A percentile compares a stretch with the other conserved stretches of the same genome.
Evolutionary conservation across 2,113 vertebrate genomes (phyloP).

Genomic region (Rhea americana): DNA sequence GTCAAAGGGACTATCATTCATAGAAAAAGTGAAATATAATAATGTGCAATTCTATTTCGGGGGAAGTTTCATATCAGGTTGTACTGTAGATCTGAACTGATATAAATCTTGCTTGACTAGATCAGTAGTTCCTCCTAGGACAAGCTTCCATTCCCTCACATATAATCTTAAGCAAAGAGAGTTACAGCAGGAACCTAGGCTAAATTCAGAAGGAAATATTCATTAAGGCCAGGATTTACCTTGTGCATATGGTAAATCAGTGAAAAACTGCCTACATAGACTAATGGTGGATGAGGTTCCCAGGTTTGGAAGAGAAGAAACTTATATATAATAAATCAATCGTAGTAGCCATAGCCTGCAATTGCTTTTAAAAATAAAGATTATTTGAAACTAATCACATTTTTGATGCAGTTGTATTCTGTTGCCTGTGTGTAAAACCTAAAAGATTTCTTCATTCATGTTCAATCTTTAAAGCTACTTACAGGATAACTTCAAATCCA

Average conservation of each 20-base stretch:
- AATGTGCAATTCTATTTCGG: background rate
- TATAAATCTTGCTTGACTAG: background rate
- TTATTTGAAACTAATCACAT: background rate
- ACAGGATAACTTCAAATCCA: background rate
- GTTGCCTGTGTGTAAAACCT: background rate
- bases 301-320: background rate
- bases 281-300: background rate
- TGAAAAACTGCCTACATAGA: background rate
- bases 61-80: background rate
- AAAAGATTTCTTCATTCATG: background rate
- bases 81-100: background rate
- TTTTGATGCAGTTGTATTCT: background rate
- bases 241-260: background rate
- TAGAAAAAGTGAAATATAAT: background rate
- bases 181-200: background rate
- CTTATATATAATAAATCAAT: background rate
- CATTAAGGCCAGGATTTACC: background rate
- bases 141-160: background rate
- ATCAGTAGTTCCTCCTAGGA: background rate
- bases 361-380: background rate
- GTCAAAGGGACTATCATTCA: background rate
- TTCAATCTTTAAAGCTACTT: background rate
- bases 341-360: background rate
- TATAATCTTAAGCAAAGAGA: background rate
- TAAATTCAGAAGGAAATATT: background rate